A percentile compares a stretch with the other conserved stretches of the same genome.
Evolutionary conservation across 2,888 invertebrate species (phyloP).

Genomic region (Biston betularia): DNA sequence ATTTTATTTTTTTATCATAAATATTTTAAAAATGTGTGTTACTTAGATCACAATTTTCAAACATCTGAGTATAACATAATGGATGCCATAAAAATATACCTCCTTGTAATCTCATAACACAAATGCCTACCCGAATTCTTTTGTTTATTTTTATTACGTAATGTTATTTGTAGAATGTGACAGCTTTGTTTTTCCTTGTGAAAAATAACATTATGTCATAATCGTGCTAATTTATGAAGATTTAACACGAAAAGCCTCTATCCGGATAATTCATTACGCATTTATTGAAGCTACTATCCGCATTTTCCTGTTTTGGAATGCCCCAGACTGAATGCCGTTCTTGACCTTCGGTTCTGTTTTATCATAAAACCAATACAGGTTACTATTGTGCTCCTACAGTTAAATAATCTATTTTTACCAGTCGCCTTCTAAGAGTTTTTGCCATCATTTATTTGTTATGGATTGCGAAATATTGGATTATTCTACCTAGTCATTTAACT

Average conservation of each 20-base stretch:
- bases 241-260: background rate
- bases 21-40: no score
- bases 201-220: background rate
- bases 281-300: slow-evolving; percentile 5
- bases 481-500: slow-evolving; percentile 6
- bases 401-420: slow-evolving; percentile 42
- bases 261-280: slow-evolving; percentile 3
- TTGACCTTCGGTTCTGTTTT: slow-evolving; percentile 28
- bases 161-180: background rate
- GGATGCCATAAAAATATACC: no score
- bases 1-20: no score
- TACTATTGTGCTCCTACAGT: slow-evolving; percentile 17
- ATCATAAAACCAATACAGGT: slow-evolving; percentile 41
- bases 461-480: slow-evolving; percentile 17
- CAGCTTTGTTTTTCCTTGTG: background rate
- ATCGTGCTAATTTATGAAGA: background rate
- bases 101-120: background rate
- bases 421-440: slow-evolving; percentile 24
- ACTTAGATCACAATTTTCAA: no score
- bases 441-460: slow-evolving; percentile 12
- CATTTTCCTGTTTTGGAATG: slow-evolving; percentile 22
- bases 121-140: background rate
- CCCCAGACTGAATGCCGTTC: slow-evolving; percentile 17
- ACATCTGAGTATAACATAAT: no score
- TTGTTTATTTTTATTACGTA: background rate